Percentiles rank a stretch among this genome's conserved stretches.
These are phyloP conservation scores for Calliphora vomitoria DNA, from an alignment of 2,888 invertebrate species.

Conservation along the genomic window DNA sequence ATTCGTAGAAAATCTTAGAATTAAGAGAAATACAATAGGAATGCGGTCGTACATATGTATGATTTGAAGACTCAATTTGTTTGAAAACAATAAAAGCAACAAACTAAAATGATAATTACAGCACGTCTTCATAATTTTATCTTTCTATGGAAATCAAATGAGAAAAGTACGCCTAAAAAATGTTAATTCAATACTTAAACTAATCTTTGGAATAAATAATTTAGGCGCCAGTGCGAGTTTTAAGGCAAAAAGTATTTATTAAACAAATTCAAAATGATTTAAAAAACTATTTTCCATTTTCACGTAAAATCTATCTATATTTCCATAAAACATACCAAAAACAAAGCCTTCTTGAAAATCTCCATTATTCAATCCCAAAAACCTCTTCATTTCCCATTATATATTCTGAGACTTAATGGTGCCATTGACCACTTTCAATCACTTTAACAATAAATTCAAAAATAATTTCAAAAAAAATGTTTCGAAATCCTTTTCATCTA, in stretches of 20 bases:
- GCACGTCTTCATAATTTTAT: conserved; percentile 45
- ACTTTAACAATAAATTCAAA: conserved; percentile 26
- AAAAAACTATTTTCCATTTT: background rate
- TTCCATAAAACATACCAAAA: too few relatives aligned
- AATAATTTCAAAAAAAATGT: conserved; percentile 21
- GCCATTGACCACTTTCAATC: conserved; percentile 62
- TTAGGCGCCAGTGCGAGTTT: background rate
- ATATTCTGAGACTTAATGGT: conserved; percentile 57
- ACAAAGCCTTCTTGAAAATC: too few relatives aligned
- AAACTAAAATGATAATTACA: conserved; percentile 46
- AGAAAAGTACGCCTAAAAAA: conserved; percentile 23
- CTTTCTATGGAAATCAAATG: conserved; percentile 42
- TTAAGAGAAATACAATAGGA: background rate
- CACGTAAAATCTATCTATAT: too few relatives aligned
- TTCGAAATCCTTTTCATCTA: conserved; percentile 36
- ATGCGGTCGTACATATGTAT: background rate
- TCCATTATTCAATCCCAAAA: background rate
- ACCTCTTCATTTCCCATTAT: background rate
- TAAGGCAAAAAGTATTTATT: too few relatives aligned
- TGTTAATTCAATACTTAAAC: conserved; percentile 27
- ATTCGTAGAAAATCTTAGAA: conserved; percentile 34
- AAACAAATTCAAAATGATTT: background rate
- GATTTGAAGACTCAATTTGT: conserved; percentile 26
- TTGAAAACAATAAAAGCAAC: conserved; percentile 9
- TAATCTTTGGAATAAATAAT: background rate